Conservation (phyloP, 2,888 invertebrate genomes). For the Acrobasis repandana region DNA sequence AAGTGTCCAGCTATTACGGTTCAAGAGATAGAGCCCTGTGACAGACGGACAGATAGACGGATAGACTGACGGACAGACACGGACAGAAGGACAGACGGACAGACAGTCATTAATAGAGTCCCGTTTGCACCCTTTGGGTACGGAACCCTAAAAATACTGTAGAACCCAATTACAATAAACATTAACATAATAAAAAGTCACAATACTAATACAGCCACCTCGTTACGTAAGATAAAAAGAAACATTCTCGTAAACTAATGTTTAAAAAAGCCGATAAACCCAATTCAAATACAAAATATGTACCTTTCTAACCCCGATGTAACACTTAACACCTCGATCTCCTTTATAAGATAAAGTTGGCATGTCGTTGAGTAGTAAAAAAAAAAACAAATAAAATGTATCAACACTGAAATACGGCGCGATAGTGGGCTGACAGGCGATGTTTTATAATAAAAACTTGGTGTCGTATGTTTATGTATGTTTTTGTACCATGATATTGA, state of each 20-base stretch:
- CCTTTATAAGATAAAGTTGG: slow-evolving; percentile 55
- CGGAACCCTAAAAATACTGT: no score
- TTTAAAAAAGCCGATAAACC: not conserved
- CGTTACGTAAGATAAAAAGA: not conserved
- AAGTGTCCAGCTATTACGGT: no score
- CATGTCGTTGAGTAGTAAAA: slow-evolving; percentile 43
- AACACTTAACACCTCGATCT: slow-evolving; percentile 60
- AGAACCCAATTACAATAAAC: no score
- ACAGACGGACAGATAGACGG: no score
- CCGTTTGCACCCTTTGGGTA: no score
- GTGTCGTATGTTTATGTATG: not conserved
- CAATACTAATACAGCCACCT: not conserved
- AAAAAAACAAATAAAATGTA: slow-evolving; percentile 51
- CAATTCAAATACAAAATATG: not conserved
- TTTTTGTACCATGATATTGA: not conserved
- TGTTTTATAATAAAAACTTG: not conserved
- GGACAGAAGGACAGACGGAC: no score
- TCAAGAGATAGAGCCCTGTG: no score
- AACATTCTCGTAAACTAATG: not conserved
- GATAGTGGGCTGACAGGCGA: slow-evolving; percentile 54
- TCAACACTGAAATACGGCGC: slow-evolving; percentile 57
- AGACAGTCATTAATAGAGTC: no score
- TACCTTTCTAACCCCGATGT: not conserved
- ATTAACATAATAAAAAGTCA: not conserved
- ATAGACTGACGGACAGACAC: no score